Evolutionary conservation across 2,888 invertebrate genomes (phyloP).

Genomic region (Drosophila anomalipes): DNA sequence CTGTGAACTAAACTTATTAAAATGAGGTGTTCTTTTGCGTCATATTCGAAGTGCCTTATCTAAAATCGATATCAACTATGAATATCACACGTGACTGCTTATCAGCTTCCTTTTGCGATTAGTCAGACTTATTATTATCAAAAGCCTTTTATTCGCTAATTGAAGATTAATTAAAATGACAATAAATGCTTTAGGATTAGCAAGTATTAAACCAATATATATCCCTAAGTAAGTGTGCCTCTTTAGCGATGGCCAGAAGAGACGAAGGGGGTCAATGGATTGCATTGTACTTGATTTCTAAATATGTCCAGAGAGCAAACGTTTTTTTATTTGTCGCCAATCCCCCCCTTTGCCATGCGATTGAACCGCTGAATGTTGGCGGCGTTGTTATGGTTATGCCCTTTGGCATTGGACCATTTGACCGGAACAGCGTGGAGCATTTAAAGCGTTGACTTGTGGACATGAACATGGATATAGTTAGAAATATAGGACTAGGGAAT

Average conservation of each 20-base stretch:
- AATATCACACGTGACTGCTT: constrained; percentile 43
- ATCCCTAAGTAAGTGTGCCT: neutral
- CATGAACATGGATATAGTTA: constrained; percentile 11
- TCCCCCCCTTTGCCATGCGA: neutral
- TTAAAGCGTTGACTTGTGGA: constrained; percentile 66
- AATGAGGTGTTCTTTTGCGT: constrained; percentile 22
- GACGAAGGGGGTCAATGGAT: neutral
- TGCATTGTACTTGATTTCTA: constrained; percentile 40
- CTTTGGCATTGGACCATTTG: constrained; percentile 69
- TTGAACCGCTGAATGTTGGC: constrained; percentile 44
- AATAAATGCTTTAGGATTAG: neutral
- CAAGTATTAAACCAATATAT: neutral
- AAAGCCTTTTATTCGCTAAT: neutral
- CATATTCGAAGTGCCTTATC: constrained; percentile 32
- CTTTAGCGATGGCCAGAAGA: neutral
- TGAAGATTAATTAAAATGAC: neutral
- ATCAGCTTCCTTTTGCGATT: constrained; percentile 2
- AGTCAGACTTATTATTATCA: neutral
- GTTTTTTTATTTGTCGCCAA: constrained; percentile 21
- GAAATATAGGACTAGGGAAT: constrained; percentile 1
- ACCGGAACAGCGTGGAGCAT: constrained; percentile 72
- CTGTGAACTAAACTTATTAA: constrained; percentile 16
- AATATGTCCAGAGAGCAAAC: constrained; percentile 33
- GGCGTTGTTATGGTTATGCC: constrained; percentile 78
- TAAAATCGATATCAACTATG: constrained; percentile 35